phyloP scores from a whole-genome alignment of 1,140 invertebrate genomes.

The Zeugodacus cucurbitae region DNA sequence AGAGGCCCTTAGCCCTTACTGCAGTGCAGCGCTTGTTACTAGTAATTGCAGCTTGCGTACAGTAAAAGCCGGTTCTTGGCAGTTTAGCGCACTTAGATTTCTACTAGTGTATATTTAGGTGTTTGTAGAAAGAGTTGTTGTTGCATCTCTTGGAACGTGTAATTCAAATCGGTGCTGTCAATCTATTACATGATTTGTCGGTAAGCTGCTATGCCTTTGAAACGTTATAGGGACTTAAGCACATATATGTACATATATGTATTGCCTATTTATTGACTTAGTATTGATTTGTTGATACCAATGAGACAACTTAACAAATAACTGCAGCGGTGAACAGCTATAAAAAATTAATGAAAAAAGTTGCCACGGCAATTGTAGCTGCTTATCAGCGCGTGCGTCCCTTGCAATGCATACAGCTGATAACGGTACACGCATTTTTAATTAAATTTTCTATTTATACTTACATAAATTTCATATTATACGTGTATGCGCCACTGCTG shows the following conservation, averaged over 20 bases:
- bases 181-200: slow-evolving; percentile 66
- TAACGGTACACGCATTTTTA: slow-evolving; percentile 27
- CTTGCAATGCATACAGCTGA: background rate
- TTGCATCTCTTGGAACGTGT: slow-evolving; percentile 47
- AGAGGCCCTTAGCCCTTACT: background rate
- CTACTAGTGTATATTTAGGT: background rate
- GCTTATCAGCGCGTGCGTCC: slow-evolving; percentile 21
- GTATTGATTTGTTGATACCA: slow-evolving; percentile 25
- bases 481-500: background rate
- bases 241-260: background rate
- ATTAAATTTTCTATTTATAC: slow-evolving; percentile 10
- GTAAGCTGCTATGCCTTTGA: slow-evolving; percentile 59
- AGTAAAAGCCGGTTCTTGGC: background rate
- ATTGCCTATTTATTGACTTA: slow-evolving; percentile 17
- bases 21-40: background rate
- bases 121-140: slow-evolving; percentile 22
- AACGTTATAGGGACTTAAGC: slow-evolving; percentile 45
- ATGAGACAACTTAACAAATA: slow-evolving; percentile 17
- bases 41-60: background rate
- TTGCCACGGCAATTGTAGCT: background rate
- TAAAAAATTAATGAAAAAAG: background rate
- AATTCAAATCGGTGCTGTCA: slow-evolving; percentile 66
- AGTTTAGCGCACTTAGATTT: background rate
- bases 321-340: background rate
- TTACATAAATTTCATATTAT: background rate